phyloP scores from a whole-genome alignment of 2,888 invertebrate species.

The Tupiocoris notatus region DNA sequence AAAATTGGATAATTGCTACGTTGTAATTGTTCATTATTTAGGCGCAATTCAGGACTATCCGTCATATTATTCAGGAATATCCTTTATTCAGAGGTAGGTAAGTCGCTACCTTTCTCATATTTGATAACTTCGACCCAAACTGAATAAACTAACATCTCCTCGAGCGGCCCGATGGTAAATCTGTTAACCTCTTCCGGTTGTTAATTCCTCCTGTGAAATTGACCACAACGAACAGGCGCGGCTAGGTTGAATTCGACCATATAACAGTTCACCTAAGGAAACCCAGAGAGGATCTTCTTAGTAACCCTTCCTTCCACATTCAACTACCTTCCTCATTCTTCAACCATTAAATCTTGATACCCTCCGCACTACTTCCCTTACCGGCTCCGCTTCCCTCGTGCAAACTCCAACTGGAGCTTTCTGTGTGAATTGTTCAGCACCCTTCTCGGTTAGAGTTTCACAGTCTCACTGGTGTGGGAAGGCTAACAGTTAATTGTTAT shows the following conservation, averaged over 20 bases:
- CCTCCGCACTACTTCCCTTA: background rate
- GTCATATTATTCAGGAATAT: no score
- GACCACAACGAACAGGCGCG: background rate
- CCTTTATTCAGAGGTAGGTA: no score
- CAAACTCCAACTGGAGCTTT: background rate
- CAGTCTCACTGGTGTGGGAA: background rate
- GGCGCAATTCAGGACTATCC: no score
- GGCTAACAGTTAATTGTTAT: constrained; percentile 31
- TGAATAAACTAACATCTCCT: background rate
- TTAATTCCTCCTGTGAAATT: background rate
- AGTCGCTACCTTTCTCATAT: background rate
- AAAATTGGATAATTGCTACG: no score
- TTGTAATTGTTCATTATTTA: no score
- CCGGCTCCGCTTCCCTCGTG: background rate
- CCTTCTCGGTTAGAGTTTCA: background rate
- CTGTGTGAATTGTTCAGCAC: constrained; percentile 30
- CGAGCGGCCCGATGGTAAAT: background rate
- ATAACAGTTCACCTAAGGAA: constrained; percentile 23
- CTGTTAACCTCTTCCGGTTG: background rate
- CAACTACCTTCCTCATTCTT: background rate
- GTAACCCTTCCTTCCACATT: no score
- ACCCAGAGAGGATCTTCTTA: no score
- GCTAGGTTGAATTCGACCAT: background rate
- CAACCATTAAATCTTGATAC: constrained; percentile 30
- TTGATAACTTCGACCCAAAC: background rate